These are phyloP conservation scores for Tiaroga cobitis DNA, from an alignment of 2,797 vertebrate species.

Conservation along the genomic window DNA sequence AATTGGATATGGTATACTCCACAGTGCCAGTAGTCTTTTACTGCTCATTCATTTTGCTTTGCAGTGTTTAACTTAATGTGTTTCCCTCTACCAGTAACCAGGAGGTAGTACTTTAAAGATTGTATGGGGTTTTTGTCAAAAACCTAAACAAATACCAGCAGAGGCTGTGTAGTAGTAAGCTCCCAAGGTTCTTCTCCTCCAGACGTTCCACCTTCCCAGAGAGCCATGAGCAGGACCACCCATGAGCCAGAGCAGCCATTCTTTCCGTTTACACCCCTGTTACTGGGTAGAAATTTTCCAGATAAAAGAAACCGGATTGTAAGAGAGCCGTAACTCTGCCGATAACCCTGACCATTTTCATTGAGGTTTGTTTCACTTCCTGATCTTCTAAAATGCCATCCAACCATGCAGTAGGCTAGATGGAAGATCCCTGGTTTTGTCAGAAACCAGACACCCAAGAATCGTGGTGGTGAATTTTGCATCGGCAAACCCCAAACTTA, in stretches of 20 bases:
- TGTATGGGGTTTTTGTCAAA: constrained; percentile 4
- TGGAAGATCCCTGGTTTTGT: not conserved
- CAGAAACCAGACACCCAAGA: not conserved
- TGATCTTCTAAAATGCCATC: not conserved
- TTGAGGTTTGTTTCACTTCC: constrained; percentile 29
- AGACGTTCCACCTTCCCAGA: constrained; percentile 53
- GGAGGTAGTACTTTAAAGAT: constrained; percentile 1
- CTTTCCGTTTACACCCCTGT: constrained; percentile 53
- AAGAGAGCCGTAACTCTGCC: constrained; percentile 34
- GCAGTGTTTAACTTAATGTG: not conserved
- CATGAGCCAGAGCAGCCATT: constrained; percentile 45
- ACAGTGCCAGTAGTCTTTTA: not conserved
- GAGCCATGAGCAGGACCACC: constrained; percentile 63
- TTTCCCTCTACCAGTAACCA: not conserved
- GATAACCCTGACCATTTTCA: constrained; percentile 44
- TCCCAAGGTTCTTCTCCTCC: constrained; percentile 47
- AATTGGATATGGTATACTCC: not conserved
- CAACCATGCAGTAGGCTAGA: not conserved
- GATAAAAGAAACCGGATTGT: constrained; percentile 46
- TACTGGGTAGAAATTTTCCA: constrained; percentile 51
- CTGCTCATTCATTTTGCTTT: not conserved
- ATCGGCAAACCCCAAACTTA: not conserved
- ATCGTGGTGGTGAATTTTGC: not conserved
- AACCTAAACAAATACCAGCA: constrained; percentile 20
- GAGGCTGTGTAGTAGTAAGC: constrained; percentile 17